phyloP scores from a whole-genome alignment of 2,113 vertebrate genomes.

The Marmota flaviventris region DNA sequence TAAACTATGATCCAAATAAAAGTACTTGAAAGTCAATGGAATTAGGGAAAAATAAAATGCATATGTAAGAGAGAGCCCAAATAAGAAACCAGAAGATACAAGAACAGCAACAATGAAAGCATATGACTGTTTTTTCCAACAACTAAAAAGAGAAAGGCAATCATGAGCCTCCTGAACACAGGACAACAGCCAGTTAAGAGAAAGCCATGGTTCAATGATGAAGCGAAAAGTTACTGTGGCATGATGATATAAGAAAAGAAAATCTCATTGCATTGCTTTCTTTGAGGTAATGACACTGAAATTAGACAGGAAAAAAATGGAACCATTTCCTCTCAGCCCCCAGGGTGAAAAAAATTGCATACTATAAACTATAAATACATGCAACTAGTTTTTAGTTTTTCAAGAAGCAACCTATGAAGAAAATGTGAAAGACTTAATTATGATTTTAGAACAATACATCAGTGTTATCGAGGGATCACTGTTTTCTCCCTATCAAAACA shows the following conservation, averaged over 20 bases:
- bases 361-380: neutral
- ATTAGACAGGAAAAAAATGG: neutral
- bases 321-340: neutral
- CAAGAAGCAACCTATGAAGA: neutral
- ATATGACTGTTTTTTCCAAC: neutral
- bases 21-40: neutral
- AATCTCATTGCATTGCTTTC: neutral
- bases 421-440: neutral
- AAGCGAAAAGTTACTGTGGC: neutral
- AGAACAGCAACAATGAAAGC: neutral
- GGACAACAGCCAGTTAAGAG: neutral
- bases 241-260: neutral
- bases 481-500: neutral
- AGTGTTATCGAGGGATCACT: neutral
- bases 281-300: neutral
- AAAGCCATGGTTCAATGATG: neutral
- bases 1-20: neutral
- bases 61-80: neutral
- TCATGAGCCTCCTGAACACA: neutral
- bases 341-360: neutral
- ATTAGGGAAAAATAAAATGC: neutral
- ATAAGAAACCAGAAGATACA: neutral
- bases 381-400: neutral
- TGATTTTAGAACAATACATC: neutral
- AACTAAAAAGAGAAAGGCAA: neutral